Evolutionary conservation across 2,797 vertebrate species (phyloP).

Genomic region (Parauchenoglanis ngamensis): DNA sequence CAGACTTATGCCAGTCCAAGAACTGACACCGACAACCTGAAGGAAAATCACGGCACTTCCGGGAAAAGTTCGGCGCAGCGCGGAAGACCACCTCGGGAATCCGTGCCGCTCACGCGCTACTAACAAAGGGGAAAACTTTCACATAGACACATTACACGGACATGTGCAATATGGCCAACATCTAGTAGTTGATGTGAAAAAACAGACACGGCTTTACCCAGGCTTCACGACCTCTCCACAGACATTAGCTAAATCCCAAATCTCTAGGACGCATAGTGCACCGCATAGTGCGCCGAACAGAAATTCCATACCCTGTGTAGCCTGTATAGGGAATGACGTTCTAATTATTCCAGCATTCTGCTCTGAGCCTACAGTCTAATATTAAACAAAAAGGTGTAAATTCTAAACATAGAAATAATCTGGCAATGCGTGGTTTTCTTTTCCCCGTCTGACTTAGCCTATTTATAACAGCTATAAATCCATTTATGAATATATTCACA

Average conservation of each 20-base stretch:
- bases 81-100: not conserved
- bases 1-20: too few relatives aligned
- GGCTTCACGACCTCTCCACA: not conserved
- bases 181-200: not conserved
- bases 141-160: not conserved
- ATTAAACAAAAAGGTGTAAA: too few relatives aligned
- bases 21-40: not conserved
- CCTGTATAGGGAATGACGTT: not conserved
- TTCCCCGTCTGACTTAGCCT: too few relatives aligned
- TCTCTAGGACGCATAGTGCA: not conserved
- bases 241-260: not conserved
- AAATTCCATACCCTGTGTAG: not conserved
- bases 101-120: not conserved
- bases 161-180: not conserved
- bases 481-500: not conserved
- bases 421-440: not conserved
- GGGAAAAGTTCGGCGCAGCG: constrained; percentile 3
- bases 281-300: not conserved
- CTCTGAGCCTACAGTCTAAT: not conserved
- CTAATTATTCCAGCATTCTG: not conserved
- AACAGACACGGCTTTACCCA: not conserved
- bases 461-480: not conserved
- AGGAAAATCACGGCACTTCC: not conserved
- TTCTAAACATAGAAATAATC: not conserved
- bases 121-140: not conserved